Percentiles rank a stretch among this genome's conserved stretches.
Conservation (phyloP, 1,140 invertebrate species). For the Lutraria rhynchaena region DNA sequence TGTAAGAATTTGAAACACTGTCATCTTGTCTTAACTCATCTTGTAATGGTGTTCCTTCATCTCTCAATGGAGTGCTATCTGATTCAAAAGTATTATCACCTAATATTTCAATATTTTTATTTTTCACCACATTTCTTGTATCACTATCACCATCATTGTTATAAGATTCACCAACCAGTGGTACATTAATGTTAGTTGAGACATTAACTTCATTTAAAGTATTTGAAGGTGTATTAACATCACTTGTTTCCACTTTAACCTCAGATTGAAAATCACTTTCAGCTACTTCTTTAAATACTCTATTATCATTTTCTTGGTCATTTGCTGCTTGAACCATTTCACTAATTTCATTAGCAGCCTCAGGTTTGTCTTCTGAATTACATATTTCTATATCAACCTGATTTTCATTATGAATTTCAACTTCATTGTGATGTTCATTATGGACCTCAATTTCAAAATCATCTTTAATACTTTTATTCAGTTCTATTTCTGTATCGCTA, state of each 20-base stretch:
- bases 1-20: slow-evolving; percentile 53
- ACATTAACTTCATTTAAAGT: not conserved
- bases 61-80: slow-evolving; percentile 16
- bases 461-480: not conserved
- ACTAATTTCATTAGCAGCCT: not conserved
- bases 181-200: not conserved
- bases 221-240: not conserved
- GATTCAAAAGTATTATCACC: not conserved
- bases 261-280: not conserved
- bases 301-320: not conserved
- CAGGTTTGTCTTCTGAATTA: not conserved
- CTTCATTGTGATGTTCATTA: slow-evolving; percentile 4
- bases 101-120: not conserved
- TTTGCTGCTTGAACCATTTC: slow-evolving; percentile 4
- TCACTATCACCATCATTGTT: not conserved
- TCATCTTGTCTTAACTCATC: slow-evolving; percentile 50
- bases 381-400: not conserved
- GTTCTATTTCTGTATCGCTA: slow-evolving; percentile 25
- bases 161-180: not conserved
- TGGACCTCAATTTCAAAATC: not conserved
- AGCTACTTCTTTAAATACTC: not conserved
- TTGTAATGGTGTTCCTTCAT: slow-evolving; percentile 21
- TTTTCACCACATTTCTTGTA: not conserved
- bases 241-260: not conserved
- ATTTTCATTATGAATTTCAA: slow-evolving; percentile 20